These are phyloP conservation scores for Prunella fulvescens DNA, from an alignment of 2,113 vertebrate species.

Conservation along the genomic window DNA sequence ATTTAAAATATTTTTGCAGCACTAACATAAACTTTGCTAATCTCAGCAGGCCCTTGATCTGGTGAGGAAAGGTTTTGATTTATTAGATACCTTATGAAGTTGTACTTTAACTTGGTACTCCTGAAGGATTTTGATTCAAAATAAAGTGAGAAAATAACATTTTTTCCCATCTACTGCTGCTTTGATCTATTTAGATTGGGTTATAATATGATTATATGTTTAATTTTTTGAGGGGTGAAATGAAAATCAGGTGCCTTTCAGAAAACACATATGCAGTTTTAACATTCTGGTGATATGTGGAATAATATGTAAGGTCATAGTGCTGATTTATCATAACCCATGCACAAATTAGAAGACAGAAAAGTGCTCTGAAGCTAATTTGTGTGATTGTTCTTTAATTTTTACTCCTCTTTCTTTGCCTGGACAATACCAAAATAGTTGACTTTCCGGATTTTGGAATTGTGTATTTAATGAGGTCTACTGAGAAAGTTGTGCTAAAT, in stretches of 20 bases:
- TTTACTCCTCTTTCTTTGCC: background rate
- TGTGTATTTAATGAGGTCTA: rapidly evolving
- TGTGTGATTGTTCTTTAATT: background rate
- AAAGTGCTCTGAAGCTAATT: background rate
- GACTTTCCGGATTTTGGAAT: background rate
- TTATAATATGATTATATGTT: background rate
- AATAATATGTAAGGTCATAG: background rate
- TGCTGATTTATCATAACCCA: background rate
- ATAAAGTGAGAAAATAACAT: background rate
- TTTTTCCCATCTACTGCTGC: background rate
- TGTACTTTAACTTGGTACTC: slow-evolving; percentile 34
- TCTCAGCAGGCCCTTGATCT: slow-evolving; percentile 45
- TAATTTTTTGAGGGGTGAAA: background rate
- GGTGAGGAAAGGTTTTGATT: slow-evolving; percentile 37
- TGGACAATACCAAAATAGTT: background rate
- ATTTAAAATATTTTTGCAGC: slow-evolving; percentile 69
- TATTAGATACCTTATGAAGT: background rate
- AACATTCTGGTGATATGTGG: background rate
- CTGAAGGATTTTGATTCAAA: background rate
- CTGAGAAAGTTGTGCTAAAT: background rate
- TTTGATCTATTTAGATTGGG: background rate
- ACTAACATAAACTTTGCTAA: slow-evolving; percentile 52
- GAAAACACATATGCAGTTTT: background rate
- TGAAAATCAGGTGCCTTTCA: background rate
- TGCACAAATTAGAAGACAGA: background rate